Base-by-base conservation (phyloP, 2,797 vertebrate genomes). In the Syndactyla subalaris region DNA sequence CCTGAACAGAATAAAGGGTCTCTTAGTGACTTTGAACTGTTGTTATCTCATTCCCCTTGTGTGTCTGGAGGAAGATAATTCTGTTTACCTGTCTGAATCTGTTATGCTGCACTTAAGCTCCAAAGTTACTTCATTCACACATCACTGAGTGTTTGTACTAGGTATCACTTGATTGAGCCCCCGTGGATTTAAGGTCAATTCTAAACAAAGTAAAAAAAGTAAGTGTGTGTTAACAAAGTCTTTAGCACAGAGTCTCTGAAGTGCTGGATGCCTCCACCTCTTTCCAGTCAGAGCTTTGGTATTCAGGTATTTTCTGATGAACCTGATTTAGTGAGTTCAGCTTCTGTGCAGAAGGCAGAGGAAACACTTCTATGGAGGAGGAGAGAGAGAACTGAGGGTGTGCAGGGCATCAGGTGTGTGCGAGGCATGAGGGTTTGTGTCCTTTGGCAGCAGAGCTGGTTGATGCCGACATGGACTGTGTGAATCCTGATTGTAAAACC, bases 61-160 rank as follows among this genome's bases (percentile, higher is more conserved):
- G 92, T 89, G 85, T 96, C 92, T 93, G 89, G 84, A 91, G 61
- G 41, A 80, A 70, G 43, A 75, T 78, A 46, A 68, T 66, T 91
- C 61, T 92, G 92, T 96, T 95, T 89, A 89, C 62, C 84, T 70
- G 14, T 88, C 73, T 92, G 82, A 94, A 65, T 76, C 57, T 75
- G 52, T 90, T 96, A 36, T 41, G 58, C n/a, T 74, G 48, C 74
- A n/a, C 38, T 83, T 92, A 59, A 73, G 36, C 81, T 89, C 27
- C 46, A 30, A 6, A 92, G 92, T 79, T 82, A 68, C 72, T 96
- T 85, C 46, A 73, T 76, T 67, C 17, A 30, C 17, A 30, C 58
- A 79, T 82, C 30, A 39, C 1, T 2, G 30, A 85, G 29, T 68
- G 58, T 88, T 66, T 85, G 39, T 48, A n/a, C 43, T 57, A 65